Evolutionary conservation across 2,888 invertebrate species (phyloP).

Genomic region (Masnerella sp.): DNA sequence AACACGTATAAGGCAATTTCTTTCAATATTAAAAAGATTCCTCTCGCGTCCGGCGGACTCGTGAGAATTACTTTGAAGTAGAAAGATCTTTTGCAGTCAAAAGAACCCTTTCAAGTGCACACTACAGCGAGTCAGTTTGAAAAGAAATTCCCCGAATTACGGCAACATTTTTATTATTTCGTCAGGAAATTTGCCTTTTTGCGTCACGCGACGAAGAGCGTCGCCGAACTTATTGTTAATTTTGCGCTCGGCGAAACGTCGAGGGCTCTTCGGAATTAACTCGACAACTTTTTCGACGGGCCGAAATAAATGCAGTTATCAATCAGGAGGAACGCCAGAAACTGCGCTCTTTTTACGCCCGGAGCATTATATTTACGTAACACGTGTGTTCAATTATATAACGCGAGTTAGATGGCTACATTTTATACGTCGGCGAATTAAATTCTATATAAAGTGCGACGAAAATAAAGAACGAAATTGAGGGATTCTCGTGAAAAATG

Average conservation of each 20-base stretch:
- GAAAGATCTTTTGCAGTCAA: slow-evolving; percentile 27
- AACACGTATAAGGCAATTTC: slow-evolving; percentile 4
- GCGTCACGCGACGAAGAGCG: no score
- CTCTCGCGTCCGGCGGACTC: not conserved
- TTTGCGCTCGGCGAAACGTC: not conserved
- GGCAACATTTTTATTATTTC: no score
- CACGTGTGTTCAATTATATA: slow-evolving; percentile 9
- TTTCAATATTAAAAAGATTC: slow-evolving; percentile 15
- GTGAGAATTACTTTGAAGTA: slow-evolving; percentile 26
- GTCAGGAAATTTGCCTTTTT: no score
- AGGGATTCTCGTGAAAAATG: no score
- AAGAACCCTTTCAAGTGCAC: slow-evolving; percentile 19
- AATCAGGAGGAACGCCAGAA: not conserved
- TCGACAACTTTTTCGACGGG: not conserved
- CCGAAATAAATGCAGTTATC: not conserved
- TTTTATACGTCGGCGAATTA: not conserved
- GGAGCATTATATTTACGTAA: slow-evolving; percentile 11
- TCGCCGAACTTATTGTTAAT: no score
- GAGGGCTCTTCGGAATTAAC: not conserved
- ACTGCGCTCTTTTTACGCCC: not conserved
- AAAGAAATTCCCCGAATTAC: no score
- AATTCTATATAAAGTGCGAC: not conserved
- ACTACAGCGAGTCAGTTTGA: slow-evolving; percentile 11
- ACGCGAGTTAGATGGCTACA: slow-evolving; percentile 4
- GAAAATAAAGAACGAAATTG: no score